A percentile compares a stretch with the other conserved stretches of the same genome.
These are phyloP conservation scores for Oenanthe melanoleuca DNA, from an alignment of 2,113 vertebrate species.

Conservation along the genomic window DNA sequence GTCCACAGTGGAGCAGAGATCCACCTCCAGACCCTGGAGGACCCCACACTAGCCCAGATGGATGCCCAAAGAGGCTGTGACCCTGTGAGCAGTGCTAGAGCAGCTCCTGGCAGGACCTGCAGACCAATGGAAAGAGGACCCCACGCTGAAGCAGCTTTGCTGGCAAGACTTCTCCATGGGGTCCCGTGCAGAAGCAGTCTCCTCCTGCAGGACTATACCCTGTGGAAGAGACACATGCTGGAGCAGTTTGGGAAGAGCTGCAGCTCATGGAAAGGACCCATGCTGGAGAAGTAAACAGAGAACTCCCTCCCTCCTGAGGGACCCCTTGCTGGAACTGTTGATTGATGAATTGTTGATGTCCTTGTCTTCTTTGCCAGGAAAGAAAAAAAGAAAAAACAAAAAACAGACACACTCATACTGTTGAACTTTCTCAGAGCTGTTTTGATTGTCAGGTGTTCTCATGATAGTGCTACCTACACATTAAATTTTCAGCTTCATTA, in stretches of 20 bases:
- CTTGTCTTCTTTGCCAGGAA: not conserved
- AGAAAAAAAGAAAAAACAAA: not conserved
- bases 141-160: rapidly evolving
- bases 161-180: not conserved
- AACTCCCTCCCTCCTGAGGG: rapidly evolving
- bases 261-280: not conserved
- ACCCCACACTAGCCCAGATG: not conserved
- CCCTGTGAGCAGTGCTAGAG: not conserved
- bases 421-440: not conserved
- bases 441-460: not conserved
- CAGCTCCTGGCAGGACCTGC: not conserved
- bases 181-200: not conserved
- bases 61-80: not conserved
- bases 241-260: not conserved
- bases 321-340: not conserved
- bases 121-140: not conserved
- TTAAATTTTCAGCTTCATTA: not conserved
- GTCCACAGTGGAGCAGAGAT: not conserved
- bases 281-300: not conserved
- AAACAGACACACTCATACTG: not conserved
- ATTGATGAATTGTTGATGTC: not conserved
- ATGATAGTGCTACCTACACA: not conserved
- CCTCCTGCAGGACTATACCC: not conserved
- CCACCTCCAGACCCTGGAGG: not conserved
- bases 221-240: not conserved